Base-by-base conservation (phyloP, 2,888 invertebrate species). In the Nymphalis c-album region DNA sequence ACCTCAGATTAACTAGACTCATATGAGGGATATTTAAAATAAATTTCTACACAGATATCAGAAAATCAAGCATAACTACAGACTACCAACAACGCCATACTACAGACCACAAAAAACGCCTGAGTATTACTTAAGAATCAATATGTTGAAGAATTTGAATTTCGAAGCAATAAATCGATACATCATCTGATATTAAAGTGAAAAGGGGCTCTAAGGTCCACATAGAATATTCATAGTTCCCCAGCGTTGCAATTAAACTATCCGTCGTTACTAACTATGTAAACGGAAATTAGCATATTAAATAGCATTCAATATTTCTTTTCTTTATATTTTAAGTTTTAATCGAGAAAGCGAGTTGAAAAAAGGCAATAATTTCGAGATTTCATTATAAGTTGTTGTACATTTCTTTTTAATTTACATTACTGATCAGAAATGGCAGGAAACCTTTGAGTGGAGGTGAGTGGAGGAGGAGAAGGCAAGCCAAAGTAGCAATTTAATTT, bases 191-290 rank as follows among this genome's bases (percentile, higher is more conserved):
- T 40, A 40, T 18, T 40, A 57, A 57, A 40, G 57, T 67, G 69
- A 67, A 57, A 47, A 67, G 31, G 69, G 58, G 18, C 64, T 64
- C 64, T 60, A 40, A 71, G 48, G 62, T 53, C 58, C 64, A 20
- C 58, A 69, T 64, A 67, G 66, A 71, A 71, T 69, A 71, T 71
- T 71, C 71, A 71, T 71, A 58, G 67, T 48, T 53, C 68, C 64
- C 68, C 35, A 48, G 66, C 65, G 68, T 47, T 47, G 67, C n/a
- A 71, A 71, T 71, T 67, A 71, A 67, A 71, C 71, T 71, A 71
- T 69, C 61, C 67, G 64, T 22, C 66, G 59, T 35, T 22, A 61
- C 63, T 67, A 71, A 69, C 71, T 63, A 68, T 63, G 64, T 71
- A 60, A 67, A 64, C 55, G 69, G 8, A 67, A 63, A 71, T 71